Conservation (phyloP, 2,888 invertebrate genomes). For the Zygaena filipendulae region DNA sequence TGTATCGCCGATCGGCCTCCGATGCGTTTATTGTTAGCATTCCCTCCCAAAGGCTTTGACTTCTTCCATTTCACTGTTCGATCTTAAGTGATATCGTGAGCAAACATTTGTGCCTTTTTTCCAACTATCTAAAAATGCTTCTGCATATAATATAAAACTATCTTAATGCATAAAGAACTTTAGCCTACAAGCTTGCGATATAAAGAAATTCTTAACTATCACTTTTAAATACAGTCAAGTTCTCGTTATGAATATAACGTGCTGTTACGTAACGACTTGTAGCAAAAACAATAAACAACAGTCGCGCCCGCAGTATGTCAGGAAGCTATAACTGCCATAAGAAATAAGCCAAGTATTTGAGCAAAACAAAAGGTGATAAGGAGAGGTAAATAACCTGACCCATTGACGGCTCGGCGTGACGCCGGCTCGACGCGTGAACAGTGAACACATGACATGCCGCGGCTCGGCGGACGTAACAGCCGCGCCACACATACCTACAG, state of each 20-base stretch:
- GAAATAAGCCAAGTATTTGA: constrained; percentile 50
- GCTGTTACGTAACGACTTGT: no score
- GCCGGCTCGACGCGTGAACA: constrained; percentile 20
- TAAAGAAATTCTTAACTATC: no score
- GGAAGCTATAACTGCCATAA: constrained; percentile 31
- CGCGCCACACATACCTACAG: constrained; percentile 35
- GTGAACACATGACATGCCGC: constrained; percentile 18
- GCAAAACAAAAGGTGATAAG: constrained; percentile 68
- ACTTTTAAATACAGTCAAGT: no score
- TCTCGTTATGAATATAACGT: no score
- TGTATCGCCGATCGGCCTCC: constrained; percentile 63
- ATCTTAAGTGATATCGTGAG: constrained; percentile 43
- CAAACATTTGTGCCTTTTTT: constrained; percentile 31
- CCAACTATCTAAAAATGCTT: constrained; percentile 16
- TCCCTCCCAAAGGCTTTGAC: constrained; percentile 41
- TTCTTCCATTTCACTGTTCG: constrained; percentile 57
- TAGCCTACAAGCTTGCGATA: no score
- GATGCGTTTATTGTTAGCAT: constrained; percentile 58
- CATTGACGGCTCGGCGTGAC: constrained; percentile 53
- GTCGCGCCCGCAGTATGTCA: constrained; percentile 27
- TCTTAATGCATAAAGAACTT: no score
- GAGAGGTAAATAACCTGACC: constrained; percentile 64
- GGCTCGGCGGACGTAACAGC: no score
- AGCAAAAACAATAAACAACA: no score
- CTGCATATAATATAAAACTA: no score